A percentile compares a stretch with the other conserved stretches of the same genome.
These are phyloP conservation scores for Hydractinia symbiolongicarpus DNA, from an alignment of 30 jellyfish, hydroid and myxozoan genomes.

Conservation along the genomic window DNA sequence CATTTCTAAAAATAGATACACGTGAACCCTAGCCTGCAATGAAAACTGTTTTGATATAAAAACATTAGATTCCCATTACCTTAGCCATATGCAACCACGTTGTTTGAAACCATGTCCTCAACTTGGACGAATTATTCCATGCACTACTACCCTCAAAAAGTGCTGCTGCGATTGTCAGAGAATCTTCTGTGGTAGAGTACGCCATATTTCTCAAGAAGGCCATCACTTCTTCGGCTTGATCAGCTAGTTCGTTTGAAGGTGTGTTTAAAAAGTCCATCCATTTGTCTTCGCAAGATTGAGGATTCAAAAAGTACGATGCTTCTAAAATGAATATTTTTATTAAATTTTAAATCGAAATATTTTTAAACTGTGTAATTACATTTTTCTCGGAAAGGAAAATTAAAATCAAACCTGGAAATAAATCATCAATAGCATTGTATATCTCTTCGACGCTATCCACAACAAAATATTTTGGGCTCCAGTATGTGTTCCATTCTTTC, in stretches of 20 bases:
- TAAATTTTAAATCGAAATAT: too few species aligned
- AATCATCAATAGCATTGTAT: background rate
- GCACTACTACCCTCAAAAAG: constrained; percentile 10
- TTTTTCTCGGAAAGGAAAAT: background rate
- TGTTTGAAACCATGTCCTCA: constrained; percentile 26
- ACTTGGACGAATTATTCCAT: constrained; percentile 3
- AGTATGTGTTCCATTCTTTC: constrained; percentile 14
- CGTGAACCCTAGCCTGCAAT: too few species aligned
- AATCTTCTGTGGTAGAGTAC: constrained; percentile 19
- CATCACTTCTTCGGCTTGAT: background rate
- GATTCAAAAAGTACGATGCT: background rate
- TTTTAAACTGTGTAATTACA: too few species aligned
- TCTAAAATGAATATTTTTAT: background rate
- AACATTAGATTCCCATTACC: background rate
- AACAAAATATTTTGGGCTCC: constrained; percentile 6
- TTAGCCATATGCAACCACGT: constrained; percentile 11
- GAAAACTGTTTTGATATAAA: background rate
- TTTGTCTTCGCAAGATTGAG: constrained; percentile 5
- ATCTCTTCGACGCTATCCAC: background rate
- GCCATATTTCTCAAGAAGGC: constrained; percentile 7
- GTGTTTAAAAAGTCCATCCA: background rate
- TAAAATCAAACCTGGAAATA: constrained; percentile 15
- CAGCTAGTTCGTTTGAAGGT: background rate
- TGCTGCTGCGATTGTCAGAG: constrained; percentile 12
- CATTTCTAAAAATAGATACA: constrained; percentile 3